Evolutionary conservation across 2,113 vertebrate species (phyloP).

Genomic region (Athene cunicularia): DNA sequence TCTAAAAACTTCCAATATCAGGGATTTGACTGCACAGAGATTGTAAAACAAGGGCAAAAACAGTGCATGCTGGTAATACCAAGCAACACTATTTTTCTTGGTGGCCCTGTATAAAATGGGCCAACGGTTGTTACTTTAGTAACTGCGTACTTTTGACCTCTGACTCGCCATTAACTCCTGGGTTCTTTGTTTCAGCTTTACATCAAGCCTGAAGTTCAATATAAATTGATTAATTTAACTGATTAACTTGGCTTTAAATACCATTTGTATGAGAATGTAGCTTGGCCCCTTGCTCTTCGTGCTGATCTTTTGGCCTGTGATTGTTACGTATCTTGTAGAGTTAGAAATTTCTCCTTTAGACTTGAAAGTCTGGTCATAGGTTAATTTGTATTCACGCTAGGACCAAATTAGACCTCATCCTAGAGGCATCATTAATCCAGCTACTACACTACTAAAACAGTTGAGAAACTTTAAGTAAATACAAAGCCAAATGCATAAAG

Average conservation of each 20-base stretch:
- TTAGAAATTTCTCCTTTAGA: neutral
- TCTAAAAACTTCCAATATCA: accelerated
- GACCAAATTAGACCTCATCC: neutral
- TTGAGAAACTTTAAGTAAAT: neutral
- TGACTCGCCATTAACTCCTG: neutral
- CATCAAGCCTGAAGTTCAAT: neutral
- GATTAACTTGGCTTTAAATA: neutral
- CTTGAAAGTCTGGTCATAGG: neutral
- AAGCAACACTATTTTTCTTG: neutral
- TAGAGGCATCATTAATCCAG: neutral
- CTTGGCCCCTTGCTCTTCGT: neutral
- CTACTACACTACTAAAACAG: neutral
- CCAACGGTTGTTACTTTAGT: accelerated
- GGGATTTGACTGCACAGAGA: neutral
- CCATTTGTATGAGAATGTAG: neutral
- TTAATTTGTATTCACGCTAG: neutral
- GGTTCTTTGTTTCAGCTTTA: neutral
- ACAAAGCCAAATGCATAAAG: neutral
- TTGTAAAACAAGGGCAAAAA: neutral
- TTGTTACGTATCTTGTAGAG: neutral
- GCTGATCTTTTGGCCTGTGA: neutral
- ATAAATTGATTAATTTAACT: neutral
- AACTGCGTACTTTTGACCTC: neutral
- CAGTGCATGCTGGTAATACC: neutral
- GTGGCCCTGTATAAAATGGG: neutral